These are phyloP conservation scores for Hydractinia symbiolongicarpus DNA, from an alignment of 30 jellyfish, hydroid and myxozoan genomes.

Conservation along the genomic window DNA sequence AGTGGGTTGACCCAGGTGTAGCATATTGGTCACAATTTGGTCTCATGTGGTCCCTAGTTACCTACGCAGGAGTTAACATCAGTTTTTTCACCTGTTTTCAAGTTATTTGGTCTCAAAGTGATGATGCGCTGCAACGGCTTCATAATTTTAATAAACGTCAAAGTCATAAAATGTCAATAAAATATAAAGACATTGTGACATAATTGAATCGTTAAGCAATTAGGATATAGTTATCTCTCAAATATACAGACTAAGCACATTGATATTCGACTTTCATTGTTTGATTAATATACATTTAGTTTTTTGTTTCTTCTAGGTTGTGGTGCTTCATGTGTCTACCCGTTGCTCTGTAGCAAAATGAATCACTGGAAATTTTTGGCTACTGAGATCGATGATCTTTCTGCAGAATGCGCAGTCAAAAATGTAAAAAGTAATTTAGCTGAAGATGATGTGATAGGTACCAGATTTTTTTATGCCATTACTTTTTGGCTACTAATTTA, in stretches of 20 bases:
- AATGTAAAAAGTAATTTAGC: constrained; percentile 49
- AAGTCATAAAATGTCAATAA: too few species aligned
- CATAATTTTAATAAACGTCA: too few species aligned
- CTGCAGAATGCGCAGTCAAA: constrained; percentile 52
- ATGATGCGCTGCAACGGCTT: too few species aligned
- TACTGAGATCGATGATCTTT: constrained; percentile 64
- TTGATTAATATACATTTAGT: not conserved
- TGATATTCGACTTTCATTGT: not conserved
- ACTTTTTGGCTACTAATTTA: too few species aligned
- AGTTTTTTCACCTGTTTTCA: too few species aligned
- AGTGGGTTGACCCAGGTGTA: too few species aligned
- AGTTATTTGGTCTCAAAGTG: too few species aligned
- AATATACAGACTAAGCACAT: not conserved
- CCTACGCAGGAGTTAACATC: too few species aligned
- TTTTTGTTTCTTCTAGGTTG: constrained; percentile 54
- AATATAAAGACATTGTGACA: too few species aligned
- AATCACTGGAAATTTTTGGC: constrained; percentile 77
- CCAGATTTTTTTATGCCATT: not conserved
- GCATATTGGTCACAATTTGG: too few species aligned
- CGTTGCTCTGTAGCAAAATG: constrained; percentile 66
- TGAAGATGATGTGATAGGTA: constrained; percentile 18
- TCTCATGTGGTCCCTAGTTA: too few species aligned
- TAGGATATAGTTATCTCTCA: not conserved
- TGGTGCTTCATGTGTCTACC: constrained; percentile 95
- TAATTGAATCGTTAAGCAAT: not conserved